These are phyloP conservation scores for Neosilurus hyrtlii DNA, from an alignment of 2,797 vertebrate species.

Conservation along the genomic window DNA sequence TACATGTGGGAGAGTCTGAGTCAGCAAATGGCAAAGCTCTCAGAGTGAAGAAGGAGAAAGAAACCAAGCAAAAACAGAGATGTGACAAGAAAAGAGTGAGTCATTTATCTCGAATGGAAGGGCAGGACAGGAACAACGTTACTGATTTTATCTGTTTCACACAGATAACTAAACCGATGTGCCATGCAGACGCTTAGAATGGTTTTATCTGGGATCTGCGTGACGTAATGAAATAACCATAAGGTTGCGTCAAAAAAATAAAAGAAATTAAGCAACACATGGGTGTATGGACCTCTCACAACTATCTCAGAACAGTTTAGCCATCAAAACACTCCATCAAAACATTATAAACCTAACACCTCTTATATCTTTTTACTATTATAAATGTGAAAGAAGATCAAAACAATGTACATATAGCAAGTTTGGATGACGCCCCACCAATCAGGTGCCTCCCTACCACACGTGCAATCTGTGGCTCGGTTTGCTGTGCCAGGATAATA, in stretches of 20 bases:
- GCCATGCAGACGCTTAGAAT: background rate
- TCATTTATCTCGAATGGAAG: slow-evolving; percentile 3
- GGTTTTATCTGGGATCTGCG: background rate
- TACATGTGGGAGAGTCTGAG: slow-evolving; percentile 58
- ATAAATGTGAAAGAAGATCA: background rate
- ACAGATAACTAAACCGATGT: background rate
- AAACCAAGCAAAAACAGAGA: background rate
- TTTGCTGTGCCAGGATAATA: slow-evolving; percentile 21
- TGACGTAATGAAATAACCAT: background rate
- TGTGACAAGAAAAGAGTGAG: background rate
- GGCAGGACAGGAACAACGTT: background rate
- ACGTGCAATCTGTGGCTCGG: slow-evolving; percentile 4
- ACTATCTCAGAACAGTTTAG: background rate
- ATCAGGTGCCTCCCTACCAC: background rate
- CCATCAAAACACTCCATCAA: background rate
- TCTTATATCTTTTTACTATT: background rate
- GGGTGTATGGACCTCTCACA: background rate
- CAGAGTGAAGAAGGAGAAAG: slow-evolving; percentile 14
- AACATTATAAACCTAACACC: background rate
- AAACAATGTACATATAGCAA: background rate
- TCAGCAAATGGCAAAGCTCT: slow-evolving; percentile 43
- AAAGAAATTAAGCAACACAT: background rate
- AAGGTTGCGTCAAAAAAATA: too few species aligned
- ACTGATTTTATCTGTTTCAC: background rate
- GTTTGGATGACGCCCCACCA: background rate